Evolutionary conservation across 2,113 vertebrate species (phyloP).

Genomic region (Ptilonorhynchus violaceus): DNA sequence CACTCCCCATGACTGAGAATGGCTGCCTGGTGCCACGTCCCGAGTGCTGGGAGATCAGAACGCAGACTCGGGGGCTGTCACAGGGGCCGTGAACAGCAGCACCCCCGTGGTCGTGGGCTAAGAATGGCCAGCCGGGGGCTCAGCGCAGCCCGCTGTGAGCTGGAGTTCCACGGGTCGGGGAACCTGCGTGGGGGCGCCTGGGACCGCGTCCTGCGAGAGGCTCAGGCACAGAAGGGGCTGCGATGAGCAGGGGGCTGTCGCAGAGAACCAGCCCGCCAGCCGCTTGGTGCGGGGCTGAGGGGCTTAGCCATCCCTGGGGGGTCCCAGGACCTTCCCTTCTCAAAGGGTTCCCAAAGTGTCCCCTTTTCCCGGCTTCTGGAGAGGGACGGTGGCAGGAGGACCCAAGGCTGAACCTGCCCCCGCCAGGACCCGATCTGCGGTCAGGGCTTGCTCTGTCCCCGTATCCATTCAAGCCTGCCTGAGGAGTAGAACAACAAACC

Average conservation of each 20-base stretch:
- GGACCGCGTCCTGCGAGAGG: background rate
- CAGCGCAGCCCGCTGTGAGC: background rate
- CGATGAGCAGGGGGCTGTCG: rapidly evolving
- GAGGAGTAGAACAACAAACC: background rate
- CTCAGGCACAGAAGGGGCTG: rapidly evolving
- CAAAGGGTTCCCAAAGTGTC: background rate
- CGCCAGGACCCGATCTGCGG: background rate
- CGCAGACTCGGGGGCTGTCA: background rate
- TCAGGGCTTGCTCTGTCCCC: background rate
- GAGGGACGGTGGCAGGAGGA: background rate
- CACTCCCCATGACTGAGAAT: background rate
- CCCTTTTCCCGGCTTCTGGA: background rate
- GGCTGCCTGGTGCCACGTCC: background rate
- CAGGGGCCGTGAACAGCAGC: background rate
- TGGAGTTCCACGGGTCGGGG: background rate
- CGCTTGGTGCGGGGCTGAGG: background rate
- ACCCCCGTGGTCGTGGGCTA: background rate
- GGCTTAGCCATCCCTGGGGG: background rate
- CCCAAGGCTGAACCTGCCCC: background rate
- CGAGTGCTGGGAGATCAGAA: rapidly evolving
- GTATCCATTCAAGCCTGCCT: rapidly evolving
- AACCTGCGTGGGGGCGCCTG: rapidly evolving
- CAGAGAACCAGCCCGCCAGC: background rate
- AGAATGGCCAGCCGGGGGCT: background rate
- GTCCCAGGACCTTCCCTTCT: background rate